Evolutionary conservation across 64 coral and sea anemone species (phyloP).

Genomic region (Pachyseris speciosa): DNA sequence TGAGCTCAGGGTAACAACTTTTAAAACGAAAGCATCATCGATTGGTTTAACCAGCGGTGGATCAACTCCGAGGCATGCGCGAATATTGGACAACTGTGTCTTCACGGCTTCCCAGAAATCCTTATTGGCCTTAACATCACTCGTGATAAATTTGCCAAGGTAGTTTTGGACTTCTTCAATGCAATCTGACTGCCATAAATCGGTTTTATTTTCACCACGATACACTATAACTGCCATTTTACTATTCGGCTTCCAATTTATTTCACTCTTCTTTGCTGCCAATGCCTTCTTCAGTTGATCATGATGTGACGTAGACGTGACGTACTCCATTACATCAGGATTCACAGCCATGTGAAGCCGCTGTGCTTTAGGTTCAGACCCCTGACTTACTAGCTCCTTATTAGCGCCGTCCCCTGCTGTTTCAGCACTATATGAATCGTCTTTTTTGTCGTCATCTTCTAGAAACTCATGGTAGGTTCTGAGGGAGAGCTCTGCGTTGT

Average conservation of each 20-base stretch:
- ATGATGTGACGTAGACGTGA: constrained; percentile 1
- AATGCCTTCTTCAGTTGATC: constrained; percentile 24
- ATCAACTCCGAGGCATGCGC: not conserved
- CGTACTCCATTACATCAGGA: constrained; percentile 62
- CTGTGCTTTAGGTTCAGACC: not conserved
- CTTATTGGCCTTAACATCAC: not conserved
- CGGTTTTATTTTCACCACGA: not conserved
- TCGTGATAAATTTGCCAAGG: constrained; percentile 25
- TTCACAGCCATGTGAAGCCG: constrained; percentile 55
- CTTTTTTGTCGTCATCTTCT: no score
- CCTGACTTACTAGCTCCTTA: not conserved
- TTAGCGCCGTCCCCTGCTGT: no score
- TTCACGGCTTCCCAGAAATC: constrained; percentile 34
- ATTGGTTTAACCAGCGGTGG: constrained; percentile 2
- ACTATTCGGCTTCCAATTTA: constrained; percentile 36
- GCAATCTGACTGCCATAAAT: constrained; percentile 43
- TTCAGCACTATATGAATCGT: no score
- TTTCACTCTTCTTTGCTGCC: constrained; percentile 29
- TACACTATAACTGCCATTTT: constrained; percentile 31
- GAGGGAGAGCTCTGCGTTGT: no score
- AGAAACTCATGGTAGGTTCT: no score
- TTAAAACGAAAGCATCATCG: not conserved
- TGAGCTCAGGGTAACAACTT: not conserved
- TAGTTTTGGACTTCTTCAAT: constrained; percentile 36
- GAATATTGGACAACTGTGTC: not conserved